Evolutionary conservation across 2,113 vertebrate genomes (phyloP), one percentile per base, ranked within the genome.

Genomic region (Spea multiplicata): DNA sequence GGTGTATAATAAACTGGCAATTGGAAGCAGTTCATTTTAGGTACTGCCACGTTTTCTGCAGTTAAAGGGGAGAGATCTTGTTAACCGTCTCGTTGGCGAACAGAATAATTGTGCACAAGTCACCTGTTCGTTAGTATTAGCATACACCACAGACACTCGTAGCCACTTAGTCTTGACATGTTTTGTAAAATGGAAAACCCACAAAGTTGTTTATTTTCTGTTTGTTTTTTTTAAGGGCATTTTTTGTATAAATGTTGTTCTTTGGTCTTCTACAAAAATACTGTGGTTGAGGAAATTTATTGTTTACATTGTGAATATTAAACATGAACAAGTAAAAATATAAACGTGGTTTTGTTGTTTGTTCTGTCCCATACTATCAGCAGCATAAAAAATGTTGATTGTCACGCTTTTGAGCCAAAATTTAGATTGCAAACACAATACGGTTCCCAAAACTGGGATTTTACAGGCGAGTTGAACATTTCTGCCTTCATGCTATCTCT

Each of bases 261-360:
- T 81, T 81, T 84, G 84, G 87, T 89, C 86, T 87, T 88, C 84
- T 52, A 83, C 80, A 67, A 67, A 90, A 73, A 80, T 80, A 81
- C 69, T 73, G 82, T 89, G 80, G 83, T 46, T 0, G 88, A 88
- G 87, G 88, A 87, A 47, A 85, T 87, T 86, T 84, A 77, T 87
- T 91, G 91, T 93, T 92, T 92, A 91, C 91, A 91, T 88, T 89
- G 78, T 83, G 75, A 83, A 78, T 84, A 80, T 85, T 87, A 87
- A 86, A 88, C 78, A 78, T 85, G 82, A 85, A 86, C 88, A 86
- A 78, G 57, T 71, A 79, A 66, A 80, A 75, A 80, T 48, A 66
- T 12, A 30, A 30, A 30, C 2, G 30, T 30, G 30, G 30, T 30
- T 30, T 30, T 30, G 30, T 30, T 30, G 1, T 30, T 30, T 30